Evolutionary conservation across 1,140 invertebrate genomes (phyloP).

Genomic region (Thereuonema tuberculata): DNA sequence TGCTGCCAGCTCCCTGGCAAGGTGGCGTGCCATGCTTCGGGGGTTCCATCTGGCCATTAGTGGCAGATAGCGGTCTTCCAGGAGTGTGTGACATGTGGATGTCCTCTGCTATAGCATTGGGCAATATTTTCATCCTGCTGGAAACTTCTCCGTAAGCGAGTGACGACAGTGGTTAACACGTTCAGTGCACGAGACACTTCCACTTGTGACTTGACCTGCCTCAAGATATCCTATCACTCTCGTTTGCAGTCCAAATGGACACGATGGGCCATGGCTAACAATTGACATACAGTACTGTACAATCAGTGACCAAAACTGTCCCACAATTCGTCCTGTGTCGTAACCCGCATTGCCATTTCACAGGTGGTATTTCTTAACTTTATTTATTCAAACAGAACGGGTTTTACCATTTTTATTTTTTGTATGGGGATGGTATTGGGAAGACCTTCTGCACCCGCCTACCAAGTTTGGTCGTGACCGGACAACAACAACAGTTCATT

Average conservation of each 20-base stretch:
- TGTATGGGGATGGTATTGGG: too few relatives aligned
- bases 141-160: neutral
- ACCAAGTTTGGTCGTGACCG: too few relatives aligned
- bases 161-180: neutral
- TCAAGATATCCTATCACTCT: constrained; percentile 51
- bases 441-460: too few relatives aligned
- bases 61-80: neutral
- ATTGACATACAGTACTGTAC: too few relatives aligned
- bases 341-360: too few relatives aligned
- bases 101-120: neutral
- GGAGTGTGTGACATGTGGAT: neutral
- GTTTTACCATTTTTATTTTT: too few relatives aligned
- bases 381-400: too few relatives aligned
- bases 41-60: neutral
- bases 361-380: too few relatives aligned
- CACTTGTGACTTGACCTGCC: neutral
- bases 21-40: neutral
- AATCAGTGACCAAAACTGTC: too few relatives aligned
- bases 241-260: constrained; percentile 79
- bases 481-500: too few relatives aligned
- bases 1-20: neutral
- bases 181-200: neutral
- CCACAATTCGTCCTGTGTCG: too few relatives aligned
- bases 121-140: neutral
- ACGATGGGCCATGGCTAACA: too few relatives aligned